Conservation (phyloP, 2,113 vertebrate genomes). For the Furnarius figulus region DNA sequence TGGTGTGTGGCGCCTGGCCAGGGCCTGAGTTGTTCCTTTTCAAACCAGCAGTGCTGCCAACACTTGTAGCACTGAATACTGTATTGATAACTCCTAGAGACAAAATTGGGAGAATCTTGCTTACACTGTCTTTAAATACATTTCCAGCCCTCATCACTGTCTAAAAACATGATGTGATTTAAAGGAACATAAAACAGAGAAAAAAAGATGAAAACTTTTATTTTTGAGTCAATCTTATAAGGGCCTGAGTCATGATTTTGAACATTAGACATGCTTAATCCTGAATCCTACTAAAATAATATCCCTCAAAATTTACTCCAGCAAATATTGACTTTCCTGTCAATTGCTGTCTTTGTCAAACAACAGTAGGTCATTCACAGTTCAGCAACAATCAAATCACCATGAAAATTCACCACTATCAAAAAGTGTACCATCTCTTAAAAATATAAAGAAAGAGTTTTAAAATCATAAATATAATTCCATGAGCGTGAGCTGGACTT, state of each 20-base stretch:
- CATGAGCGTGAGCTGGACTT: background rate
- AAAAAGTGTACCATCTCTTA: background rate
- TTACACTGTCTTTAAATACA: background rate
- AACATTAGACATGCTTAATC: background rate
- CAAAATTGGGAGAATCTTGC: background rate
- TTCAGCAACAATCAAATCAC: background rate
- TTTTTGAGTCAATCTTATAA: background rate
- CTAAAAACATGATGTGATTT: background rate
- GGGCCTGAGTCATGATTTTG: accelerated
- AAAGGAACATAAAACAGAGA: background rate
- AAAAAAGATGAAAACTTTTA: background rate
- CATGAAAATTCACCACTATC: background rate
- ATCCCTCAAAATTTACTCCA: background rate
- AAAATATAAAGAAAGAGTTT: background rate
- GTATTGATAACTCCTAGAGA: background rate
- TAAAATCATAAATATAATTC: background rate
- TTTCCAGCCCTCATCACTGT: background rate
- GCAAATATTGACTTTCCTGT: background rate
- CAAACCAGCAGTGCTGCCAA: background rate
- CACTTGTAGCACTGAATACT: background rate
- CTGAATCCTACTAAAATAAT: background rate
- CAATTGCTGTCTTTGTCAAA: background rate
- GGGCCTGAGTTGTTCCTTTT: background rate
- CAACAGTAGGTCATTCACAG: background rate
- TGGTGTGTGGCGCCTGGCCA: background rate